Base-by-base conservation (phyloP, 2,113 vertebrate species). In the Larimichthys polyactis region DNA sequence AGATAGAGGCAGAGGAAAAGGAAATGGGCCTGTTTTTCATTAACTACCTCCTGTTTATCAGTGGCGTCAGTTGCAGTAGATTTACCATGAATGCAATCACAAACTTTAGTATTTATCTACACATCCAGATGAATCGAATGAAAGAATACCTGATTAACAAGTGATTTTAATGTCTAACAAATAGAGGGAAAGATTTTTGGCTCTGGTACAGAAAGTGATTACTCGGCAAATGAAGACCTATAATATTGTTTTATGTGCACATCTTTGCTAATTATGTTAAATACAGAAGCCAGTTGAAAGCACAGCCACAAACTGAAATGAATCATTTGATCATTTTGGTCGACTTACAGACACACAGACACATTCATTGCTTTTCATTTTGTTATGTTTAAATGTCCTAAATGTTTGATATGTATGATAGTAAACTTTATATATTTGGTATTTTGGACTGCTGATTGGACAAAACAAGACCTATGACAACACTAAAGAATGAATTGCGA, bases 1-100 rank as follows among this genome's bases (percentile, higher is more conserved):
- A 52, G 72, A 83, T 58, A 1, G 72, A 78, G 57, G 75, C 65
- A 40, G 75, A 44, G 55, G 51, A 81, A 70, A 72, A 76, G 60
- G n/a, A 87, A 87, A 86, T 83, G 72, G 91, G 67, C 71, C 48
- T 19, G 44, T 78, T 60, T 87, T 71, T 87, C 74, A 88, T 88
- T 90, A 87, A 68, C 70, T 11, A 63, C 63, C 78, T 84, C 68
- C 29, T 78, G 62, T 90, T 86, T 74, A 82, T 86, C 64, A 83
- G 66, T 4, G 48, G 11, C 82, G 87, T 82, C 85, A 72, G 75
- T 78, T 83, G 64, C 82, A 84, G 68, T 46, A 80, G 79, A 89
- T 85, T 79, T 85, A 79, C 46, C 85, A 65, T 46, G 77, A 87
- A 86, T 22, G 58, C 87, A 85, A 87, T 91, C 66, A 69, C 16